phyloP scores from a whole-genome alignment of 2,113 vertebrate genomes.

The Ciconia stormi region DNA sequence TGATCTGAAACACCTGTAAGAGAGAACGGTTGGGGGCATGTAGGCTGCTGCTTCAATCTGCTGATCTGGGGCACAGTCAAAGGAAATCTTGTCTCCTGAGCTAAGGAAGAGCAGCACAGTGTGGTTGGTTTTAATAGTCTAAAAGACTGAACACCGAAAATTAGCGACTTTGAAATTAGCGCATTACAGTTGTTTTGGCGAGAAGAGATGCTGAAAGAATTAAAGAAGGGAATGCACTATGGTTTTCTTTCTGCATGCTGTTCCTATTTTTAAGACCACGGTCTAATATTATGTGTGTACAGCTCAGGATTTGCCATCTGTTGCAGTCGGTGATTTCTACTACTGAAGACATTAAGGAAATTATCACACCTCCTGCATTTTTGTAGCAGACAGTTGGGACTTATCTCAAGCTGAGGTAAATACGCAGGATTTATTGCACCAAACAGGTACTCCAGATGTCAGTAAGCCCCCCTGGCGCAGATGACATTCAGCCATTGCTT shows the following conservation, averaged over 20 bases:
- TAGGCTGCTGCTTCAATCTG: not conserved
- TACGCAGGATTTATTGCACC: not conserved
- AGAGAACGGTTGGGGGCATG: fast-evolving
- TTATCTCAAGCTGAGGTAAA: not conserved
- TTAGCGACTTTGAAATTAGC: not conserved
- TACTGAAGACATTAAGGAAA: not conserved
- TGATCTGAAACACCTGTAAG: not conserved
- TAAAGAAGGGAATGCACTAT: not conserved
- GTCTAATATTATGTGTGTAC: not conserved
- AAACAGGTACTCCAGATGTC: not conserved
- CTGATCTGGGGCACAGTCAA: fast-evolving
- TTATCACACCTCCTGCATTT: not conserved
- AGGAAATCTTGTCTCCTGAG: too few relatives aligned
- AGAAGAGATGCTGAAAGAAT: not conserved
- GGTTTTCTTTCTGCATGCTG: not conserved
- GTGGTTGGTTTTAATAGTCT: not conserved
- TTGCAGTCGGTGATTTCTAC: not conserved
- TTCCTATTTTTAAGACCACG: not conserved
- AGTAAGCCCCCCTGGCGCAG: not conserved
- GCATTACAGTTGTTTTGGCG: not conserved
- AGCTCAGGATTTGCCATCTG: not conserved
- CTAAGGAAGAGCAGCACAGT: not conserved
- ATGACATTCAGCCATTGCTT: not conserved
- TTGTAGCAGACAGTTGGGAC: not conserved
- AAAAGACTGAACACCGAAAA: not conserved